Evolutionary conservation across 2,797 vertebrate species (phyloP), one percentile per base, ranked within the genome.

Genomic region (Pampus argenteus): DNA sequence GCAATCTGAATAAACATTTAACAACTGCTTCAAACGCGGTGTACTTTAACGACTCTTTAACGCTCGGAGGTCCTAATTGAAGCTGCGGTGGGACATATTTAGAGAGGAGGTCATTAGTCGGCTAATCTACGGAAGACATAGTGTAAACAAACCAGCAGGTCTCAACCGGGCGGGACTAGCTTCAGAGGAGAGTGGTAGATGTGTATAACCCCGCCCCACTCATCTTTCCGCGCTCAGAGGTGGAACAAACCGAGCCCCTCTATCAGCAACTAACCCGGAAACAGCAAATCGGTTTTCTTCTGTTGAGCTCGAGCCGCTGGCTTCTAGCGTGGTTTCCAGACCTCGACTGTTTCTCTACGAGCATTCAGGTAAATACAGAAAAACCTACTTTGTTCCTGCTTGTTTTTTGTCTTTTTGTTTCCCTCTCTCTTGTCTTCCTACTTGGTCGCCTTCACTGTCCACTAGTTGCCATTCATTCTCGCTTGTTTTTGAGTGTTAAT

Each of bases 191-290:
- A 6, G 28, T 1, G n/a, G 23, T 38, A 48, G 45, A 38, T 42
- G 45, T 7, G 6, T 1, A 13, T 6, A 0, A 7, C 8, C 11
- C 25, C n/a, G 34, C 8, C 47, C 47, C 52, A 20, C 36, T 23
- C 40, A n/a, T n/a, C n/a, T n/a, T n/a, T 48, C 58, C 84, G 83
- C 68, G 63, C 55, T 23, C 4, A 18, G 0, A 34, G 49, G 82
- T 61, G 14, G 2, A 0, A n/a, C 76, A 89, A 86, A 87, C 51
- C 86, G 68, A 91, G 5, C 89, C 11, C 70, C 54, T 57, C 79
- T 70, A 2, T 17, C 60, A 22, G 28, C 40, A 38, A 59, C 83
- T 29, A 94, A 95, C 96, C 96, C 95, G 96, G 96, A 96, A 96
- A 91, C 92, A 78, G 86, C 83, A 87, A 84, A 86, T 78, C 86